A percentile compares a stretch with the other conserved stretches of the same genome.
Conservation (phyloP, 1,140 invertebrate genomes). For the Augochlora pura region DNA sequence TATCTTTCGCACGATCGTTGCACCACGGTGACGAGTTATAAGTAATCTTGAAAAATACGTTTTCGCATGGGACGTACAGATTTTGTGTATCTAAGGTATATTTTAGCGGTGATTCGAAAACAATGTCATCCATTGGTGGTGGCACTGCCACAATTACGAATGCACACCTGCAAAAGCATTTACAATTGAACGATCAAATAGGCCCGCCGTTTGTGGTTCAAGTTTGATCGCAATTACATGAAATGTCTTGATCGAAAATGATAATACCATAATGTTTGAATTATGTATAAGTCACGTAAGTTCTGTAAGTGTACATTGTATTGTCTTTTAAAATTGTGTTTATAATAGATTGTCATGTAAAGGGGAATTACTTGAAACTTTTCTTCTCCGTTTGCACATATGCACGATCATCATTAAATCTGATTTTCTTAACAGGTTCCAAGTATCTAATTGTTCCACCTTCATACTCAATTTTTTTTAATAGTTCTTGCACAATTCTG, state of each 20-base stretch:
- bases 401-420: conserved; percentile 51
- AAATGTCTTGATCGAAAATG: neutral
- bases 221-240: neutral
- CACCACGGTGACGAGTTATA: conserved; percentile 37
- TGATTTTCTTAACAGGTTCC: conserved; percentile 57
- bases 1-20: conserved; percentile 12
- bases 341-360: too few species aligned
- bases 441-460: conserved; percentile 47
- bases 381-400: conserved; percentile 53
- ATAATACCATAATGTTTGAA: too few species aligned
- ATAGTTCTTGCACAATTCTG: conserved; percentile 40
- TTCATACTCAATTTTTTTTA: conserved; percentile 40
- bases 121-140: conserved; percentile 52
- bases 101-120: conserved; percentile 42
- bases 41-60: conserved; percentile 55
- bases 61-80: conserved; percentile 35
- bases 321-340: too few species aligned
- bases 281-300: too few species aligned
- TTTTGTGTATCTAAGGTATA: conserved; percentile 23
- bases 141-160: conserved; percentile 63
- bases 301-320: too few species aligned
- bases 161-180: conserved; percentile 54
- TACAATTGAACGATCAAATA: too few species aligned
- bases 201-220: too few species aligned
- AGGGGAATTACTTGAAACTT: conserved; percentile 52